Percentiles rank a stretch among this genome's conserved stretches.
phyloP scores from a whole-genome alignment of 92 coral and sea anemone species.

The Metridium senile region DNA sequence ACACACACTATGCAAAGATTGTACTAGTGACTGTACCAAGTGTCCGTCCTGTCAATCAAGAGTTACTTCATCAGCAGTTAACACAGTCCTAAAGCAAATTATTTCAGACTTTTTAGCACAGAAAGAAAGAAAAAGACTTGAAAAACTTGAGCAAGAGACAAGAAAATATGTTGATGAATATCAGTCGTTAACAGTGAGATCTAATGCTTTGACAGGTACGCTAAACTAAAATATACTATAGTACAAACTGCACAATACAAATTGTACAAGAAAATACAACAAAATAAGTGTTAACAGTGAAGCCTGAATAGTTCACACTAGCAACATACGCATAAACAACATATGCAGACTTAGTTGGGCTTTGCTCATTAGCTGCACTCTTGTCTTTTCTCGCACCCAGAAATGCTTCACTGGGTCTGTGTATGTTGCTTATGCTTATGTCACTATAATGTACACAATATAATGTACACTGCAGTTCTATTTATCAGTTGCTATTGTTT shows the following conservation, averaged over 20 bases:
- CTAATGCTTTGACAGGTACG: constrained; percentile 82
- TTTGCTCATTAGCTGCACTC: no score
- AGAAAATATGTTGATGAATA: constrained; percentile 97
- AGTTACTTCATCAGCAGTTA: constrained; percentile 86
- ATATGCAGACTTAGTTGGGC: no score
- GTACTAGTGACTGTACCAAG: constrained; percentile 78
- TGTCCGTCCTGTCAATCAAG: constrained; percentile 87
- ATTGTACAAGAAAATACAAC: no score
- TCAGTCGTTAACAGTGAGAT: constrained; percentile 84
- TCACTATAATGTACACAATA: no score
- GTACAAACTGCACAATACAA: no score
- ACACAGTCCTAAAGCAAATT: constrained; percentile 91
- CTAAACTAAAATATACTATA: background rate
- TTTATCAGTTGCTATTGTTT: background rate
- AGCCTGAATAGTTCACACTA: no score
- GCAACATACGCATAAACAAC: no score
- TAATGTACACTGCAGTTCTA: no score
- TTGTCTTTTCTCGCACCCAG: no score
- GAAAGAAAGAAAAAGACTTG: constrained; percentile 88
- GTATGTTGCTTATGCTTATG: no score
- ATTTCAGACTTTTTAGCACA: constrained; percentile 78
- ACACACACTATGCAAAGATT: constrained; percentile 89
- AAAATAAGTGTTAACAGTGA: no score
- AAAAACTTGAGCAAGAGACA: constrained; percentile 90
- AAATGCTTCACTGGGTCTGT: no score